Conservation (phyloP, 1,140 invertebrate species). For the Cataglyphis hispanica region DNA sequence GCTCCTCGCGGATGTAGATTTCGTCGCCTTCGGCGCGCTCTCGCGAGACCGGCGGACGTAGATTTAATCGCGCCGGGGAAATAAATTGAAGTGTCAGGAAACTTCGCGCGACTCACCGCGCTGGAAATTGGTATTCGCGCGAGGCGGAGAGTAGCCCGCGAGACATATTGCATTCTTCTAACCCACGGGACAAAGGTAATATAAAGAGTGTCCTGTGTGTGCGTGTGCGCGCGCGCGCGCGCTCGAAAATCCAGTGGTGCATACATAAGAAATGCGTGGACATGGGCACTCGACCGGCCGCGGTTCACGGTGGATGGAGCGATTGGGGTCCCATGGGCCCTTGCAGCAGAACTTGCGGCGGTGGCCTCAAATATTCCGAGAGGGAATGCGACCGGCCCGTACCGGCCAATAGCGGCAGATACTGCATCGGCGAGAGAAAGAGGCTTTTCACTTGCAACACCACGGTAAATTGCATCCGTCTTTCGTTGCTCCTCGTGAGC, state of each 20-base stretch:
- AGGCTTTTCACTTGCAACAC: constrained; percentile 88
- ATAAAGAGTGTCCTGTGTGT: neutral
- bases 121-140: constrained; percentile 57
- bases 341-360: constrained; percentile 90
- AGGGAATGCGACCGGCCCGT: constrained; percentile 87
- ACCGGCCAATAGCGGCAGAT: constrained; percentile 89
- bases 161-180: constrained; percentile 42
- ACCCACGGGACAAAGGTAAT: constrained; percentile 3
- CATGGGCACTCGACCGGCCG: constrained; percentile 88
- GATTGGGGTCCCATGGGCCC: constrained; percentile 87
- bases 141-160: neutral
- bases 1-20: constrained; percentile 56
- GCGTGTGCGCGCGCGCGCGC: neutral
- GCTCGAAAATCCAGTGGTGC: constrained; percentile 88
- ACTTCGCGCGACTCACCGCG: constrained; percentile 49
- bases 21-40: constrained; percentile 58
- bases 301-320: constrained; percentile 90
- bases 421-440: constrained; percentile 87
- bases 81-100: constrained; percentile 62
- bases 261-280: constrained; percentile 88
- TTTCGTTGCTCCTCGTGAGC: neutral
- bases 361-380: constrained; percentile 86
- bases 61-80: constrained; percentile 59
- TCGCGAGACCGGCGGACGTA: constrained; percentile 49
- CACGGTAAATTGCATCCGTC: constrained; percentile 81